Percentiles rank a stretch among this genome's conserved stretches.
Conservation (phyloP, 1,140 invertebrate species). For the Scylla paramamosain region DNA sequence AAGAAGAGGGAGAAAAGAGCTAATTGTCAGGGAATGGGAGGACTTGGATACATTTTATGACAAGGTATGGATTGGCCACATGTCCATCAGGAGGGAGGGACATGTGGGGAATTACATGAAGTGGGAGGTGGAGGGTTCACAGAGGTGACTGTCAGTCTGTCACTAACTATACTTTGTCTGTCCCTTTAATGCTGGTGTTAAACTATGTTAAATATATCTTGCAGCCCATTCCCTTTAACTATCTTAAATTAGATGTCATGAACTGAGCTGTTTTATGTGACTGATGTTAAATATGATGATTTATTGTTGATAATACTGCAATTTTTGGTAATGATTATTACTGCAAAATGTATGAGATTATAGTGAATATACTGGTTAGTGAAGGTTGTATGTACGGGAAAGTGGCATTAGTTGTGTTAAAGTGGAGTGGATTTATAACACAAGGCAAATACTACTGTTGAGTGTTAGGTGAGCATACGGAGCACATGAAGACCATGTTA, state of each 20-base stretch:
- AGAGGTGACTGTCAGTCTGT: background rate
- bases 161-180: background rate
- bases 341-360: background rate
- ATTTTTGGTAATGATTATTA: no score
- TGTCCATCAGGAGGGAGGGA: no score
- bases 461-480: background rate
- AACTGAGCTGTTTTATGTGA: background rate
- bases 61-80: no score
- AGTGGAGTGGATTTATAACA: background rate
- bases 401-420: background rate
- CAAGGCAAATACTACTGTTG: background rate
- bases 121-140: background rate
- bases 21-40: no score
- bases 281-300: background rate
- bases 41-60: no score
- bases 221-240: background rate
- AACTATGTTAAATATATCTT: background rate
- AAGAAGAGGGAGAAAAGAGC: no score
- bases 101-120: background rate
- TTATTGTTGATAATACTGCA: no score
- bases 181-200: background rate
- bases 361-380: background rate
- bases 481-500: background rate
- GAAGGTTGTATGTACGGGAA: background rate
- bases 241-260: background rate